Evolutionary conservation across 1,140 invertebrate genomes (phyloP), one percentile per base, ranked within the genome.

Genomic region (Camponotus floridanus): DNA sequence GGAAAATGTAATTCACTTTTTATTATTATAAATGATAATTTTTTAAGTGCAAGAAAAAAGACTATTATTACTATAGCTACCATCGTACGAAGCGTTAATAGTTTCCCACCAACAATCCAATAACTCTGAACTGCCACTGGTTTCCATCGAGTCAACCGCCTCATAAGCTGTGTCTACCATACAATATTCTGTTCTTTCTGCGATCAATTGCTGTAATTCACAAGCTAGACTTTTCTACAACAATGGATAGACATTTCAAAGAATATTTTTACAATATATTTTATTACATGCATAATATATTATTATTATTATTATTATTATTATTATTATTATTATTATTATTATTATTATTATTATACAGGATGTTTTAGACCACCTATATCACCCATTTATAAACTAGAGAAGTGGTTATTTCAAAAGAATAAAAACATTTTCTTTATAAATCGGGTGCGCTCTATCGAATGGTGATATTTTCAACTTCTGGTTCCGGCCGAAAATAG

Each of bases 101-200:
- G 86, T 94, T 78, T 94, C 91, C 91, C 89, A 93, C 94, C 94
- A 94, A 26, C 93, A 91, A 55, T 81, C 76, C 51, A 94, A 48
- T 48, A 93, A 88, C 59, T 94, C 92, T 11, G 92, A 93, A 74
- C 94, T 93, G n/a, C 91, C 90, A 79, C 71, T 92, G 26, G 88
- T 89, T 81, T 94, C 93, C 8, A 91, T 90, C 0, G 92, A 91
- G 73, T 94, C 94, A n/a, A 94, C 92, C 21, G 94, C 94, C 86
- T 94, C 94, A 18, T 94, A 94, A 71, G 94, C 94, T 71, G 93
- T 94, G 57, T 94, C 94, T n/a, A 94, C 93, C 0, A 88, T 91
- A 86, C 88, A 94, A 80, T 94, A 94, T 39, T 94, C 93, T 8
- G 88, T 92, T 83, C 93, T 92, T 81, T 94, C 94, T 26, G 91